Evolutionary conservation across 2,797 vertebrate species (phyloP), one percentile per base, ranked within the genome.

Genomic region (Mormyrus hasselquistii): DNA sequence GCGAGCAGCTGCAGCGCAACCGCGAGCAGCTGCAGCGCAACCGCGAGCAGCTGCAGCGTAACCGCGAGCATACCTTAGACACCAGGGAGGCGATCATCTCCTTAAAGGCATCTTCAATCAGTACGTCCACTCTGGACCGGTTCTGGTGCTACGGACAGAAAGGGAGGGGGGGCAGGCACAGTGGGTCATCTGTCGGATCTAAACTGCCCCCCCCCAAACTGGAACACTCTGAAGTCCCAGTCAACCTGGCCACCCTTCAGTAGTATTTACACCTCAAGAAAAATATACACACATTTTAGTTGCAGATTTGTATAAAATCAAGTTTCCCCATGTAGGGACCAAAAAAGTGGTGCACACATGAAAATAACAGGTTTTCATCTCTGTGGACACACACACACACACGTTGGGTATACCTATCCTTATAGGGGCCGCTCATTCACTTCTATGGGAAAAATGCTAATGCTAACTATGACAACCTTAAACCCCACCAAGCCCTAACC

Each of bases 91-190:
- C 97, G 95, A 97, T 96, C 93, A 98, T 97, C 95, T 99, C 98
- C 95, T 98, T 98, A 92, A 99, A 97, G 29, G 97, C 94, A 92
- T 97, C 97, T 90, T 99, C 98, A 92, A 99, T 96, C 95, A 99
- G 95, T 89, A 98, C 97, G 91, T 99, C 98, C 93, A 99, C 98
- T 95, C 97, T 99, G 52, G 98, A 97, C 94, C 99, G 98, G 95
- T 99, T 99, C 92, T 99, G 98, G 94, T 98, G 97, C 98, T 99
- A 95, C 85, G 57, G 91, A 92, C 93, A 73, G 25, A 25, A 50
- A 53, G 25, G 25, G 47, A 50, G 25, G 25, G 25, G 12, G n/a
- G n/a, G 76, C 16, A 86, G 2, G 90, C 90, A 90, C 88, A 88
- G 90, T 90, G 92, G 92, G 92, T 94, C 86, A 90, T 90, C 92